These are phyloP conservation scores for Ditylenchus weischeri DNA, from an alignment of 2,888 invertebrate species.

Conservation along the genomic window DNA sequence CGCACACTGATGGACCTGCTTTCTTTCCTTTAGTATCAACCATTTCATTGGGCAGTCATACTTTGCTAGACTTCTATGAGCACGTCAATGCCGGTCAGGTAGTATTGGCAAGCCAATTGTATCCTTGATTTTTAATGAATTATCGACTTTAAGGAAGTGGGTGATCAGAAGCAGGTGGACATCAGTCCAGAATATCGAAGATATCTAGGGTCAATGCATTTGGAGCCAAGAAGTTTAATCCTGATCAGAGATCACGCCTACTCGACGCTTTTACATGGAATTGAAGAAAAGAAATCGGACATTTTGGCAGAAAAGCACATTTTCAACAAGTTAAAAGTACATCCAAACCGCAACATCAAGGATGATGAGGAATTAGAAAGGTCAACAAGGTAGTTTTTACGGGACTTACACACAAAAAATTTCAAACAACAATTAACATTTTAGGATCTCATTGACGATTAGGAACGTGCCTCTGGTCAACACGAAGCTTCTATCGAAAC, in stretches of 20 bases:
- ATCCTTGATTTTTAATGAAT: background rate
- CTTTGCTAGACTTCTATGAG: constrained; percentile 77
- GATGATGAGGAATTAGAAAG: constrained; percentile 10
- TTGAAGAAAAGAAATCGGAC: constrained; percentile 40
- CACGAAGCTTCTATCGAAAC: background rate
- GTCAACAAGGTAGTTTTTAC: constrained; percentile 15
- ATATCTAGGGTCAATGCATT: constrained; percentile 64
- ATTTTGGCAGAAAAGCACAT: constrained; percentile 31
- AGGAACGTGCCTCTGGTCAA: constrained; percentile 37
- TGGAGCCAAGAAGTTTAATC: constrained; percentile 83
- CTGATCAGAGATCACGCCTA: constrained; percentile 81
- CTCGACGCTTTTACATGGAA: constrained; percentile 68
- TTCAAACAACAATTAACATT: constrained; percentile 11
- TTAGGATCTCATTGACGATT: constrained; percentile 36
- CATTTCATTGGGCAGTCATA: constrained; percentile 84
- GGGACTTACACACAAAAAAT: background rate
- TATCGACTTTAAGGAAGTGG: background rate
- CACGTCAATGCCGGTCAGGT: constrained; percentile 36
- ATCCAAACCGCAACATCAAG: constrained; percentile 4
- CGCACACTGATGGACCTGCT: constrained; percentile 90
- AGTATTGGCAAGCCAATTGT: background rate
- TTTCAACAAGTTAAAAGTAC: constrained; percentile 28
- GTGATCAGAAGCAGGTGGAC: background rate
- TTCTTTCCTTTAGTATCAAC: constrained; percentile 90
- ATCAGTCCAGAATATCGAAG: background rate